Base-by-base conservation (phyloP, 2,888 invertebrate species). In the Diaperis boleti region DNA sequence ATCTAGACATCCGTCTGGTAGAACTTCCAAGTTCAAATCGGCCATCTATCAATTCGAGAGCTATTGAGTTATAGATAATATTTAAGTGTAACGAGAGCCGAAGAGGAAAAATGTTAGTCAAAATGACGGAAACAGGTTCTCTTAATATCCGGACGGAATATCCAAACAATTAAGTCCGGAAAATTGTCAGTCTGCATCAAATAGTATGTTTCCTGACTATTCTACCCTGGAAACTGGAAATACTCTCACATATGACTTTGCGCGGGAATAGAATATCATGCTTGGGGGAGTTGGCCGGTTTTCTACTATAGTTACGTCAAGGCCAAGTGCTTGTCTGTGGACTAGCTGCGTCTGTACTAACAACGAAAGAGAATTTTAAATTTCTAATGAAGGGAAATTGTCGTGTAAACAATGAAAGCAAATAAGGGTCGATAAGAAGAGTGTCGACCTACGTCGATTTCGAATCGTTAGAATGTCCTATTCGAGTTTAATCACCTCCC, bases 51-150 rank as follows among this genome's bases (percentile, higher is more conserved):
- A 52, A 14, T 52, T n/a, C 39, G 52, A 39, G 39, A 39, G 52
- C 39, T 52, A 37, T 39, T 52, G 52, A 26, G 37, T 52, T 35
- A 52, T 52, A 52, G 39, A 52, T 52, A 52, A 39, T 37, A 39
- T 52, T 50, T 14, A 52, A 18, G 39, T 22, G 50, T 52, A 52
- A 37, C 39, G 20, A 26, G 33, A 52, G 14, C n/a, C 6, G 50
- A 52, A 33, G 35, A 20, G 41, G 41, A 29, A 49, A 49, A 49
- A 26, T 33, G 49, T 17, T 49, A 49, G 49, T 41, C n/a, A 15
- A 41, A 39, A 7, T 18, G 29, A 33, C 11, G 10, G 35, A 35
- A 31, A 41, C 39, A 41, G 42, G 42, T 26, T 42, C 54, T 42
- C 41, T 42, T 42, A 54, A 52, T 52, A 39, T 52, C 52, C 52